Conservation (phyloP, 2,113 vertebrate genomes). For the Nannobrachium achirus region DNA sequence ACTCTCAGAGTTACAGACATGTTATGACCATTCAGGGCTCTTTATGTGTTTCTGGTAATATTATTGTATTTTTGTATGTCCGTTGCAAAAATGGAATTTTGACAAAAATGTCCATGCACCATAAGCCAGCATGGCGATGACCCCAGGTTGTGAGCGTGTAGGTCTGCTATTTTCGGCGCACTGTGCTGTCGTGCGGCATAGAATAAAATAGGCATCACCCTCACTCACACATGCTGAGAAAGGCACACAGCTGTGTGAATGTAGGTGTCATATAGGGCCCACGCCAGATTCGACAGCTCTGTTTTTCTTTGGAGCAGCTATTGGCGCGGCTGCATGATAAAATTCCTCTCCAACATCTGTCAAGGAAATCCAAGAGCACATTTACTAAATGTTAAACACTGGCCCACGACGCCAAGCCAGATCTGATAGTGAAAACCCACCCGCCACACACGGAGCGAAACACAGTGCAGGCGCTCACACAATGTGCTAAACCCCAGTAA, state of each 20-base stretch:
- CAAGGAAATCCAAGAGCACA: constrained; percentile 71
- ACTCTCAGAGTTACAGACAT: no score
- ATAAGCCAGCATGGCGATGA: no score
- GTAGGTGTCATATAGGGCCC: constrained; percentile 46
- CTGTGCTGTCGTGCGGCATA: no score
- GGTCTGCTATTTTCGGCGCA: no score
- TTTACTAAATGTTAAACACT: constrained; percentile 72
- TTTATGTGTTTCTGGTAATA: no score
- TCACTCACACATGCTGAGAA: constrained; percentile 36
- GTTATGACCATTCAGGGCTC: no score
- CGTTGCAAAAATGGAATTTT: no score
- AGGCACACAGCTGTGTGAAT: constrained; percentile 56
- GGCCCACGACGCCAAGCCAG: constrained; percentile 63
- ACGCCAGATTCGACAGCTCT: constrained; percentile 58
- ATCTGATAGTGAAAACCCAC: constrained; percentile 66
- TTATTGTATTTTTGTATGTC: no score
- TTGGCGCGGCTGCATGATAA: constrained; percentile 64
- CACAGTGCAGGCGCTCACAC: background rate
- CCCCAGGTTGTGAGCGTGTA: no score
- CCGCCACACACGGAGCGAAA: background rate
- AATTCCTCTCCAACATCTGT: constrained; percentile 76
- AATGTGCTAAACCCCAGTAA: background rate
- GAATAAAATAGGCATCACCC: background rate
- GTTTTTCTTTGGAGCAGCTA: constrained; percentile 53
- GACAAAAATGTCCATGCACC: no score